Base-by-base conservation (phyloP, 2,888 invertebrate genomes). In the Monoplex corrugatus region DNA sequence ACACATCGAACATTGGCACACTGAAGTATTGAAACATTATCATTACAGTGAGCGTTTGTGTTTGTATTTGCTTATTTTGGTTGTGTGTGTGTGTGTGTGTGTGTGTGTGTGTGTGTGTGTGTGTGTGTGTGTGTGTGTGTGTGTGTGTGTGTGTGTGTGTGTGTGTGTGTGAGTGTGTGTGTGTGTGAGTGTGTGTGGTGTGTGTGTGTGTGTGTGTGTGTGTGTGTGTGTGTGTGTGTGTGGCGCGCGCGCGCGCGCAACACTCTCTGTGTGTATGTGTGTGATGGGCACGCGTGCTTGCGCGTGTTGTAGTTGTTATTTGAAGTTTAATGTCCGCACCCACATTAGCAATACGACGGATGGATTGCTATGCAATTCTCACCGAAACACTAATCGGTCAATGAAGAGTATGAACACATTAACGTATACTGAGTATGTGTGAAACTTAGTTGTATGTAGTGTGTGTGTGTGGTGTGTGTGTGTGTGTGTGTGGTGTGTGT, bases 401-500 rank as follows among this genome's bases (percentile, higher is more conserved):
- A 50, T 8, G 50, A 50, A n/a, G n/a, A n/a, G n/a, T n/a, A n/a
- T n/a, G n/a, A n/a, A n/a, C n/a, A n/a, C n/a, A n/a, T n/a, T n/a
- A n/a, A n/a, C n/a, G n/a, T n/a, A n/a, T n/a, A n/a, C n/a, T 1
- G 13, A 68, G 28, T 0, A 28, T 28, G 6, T 0, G 63, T 28
- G 63, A 28, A n/a, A 5, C 23, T 68, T 32, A 35, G 72, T 16
- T n/a, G n/a, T n/a, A n/a, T n/a, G n/a, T n/a, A n/a, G 38, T 13
- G 35, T n/a, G 35, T 32, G 75, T 32, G 32, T 83, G 43, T 35
- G 6, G 43, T 80, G 80, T 80, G 40, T 40, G 43, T 40, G 43
- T 80, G 80, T 80, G 80, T 80, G 80, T 80, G 80, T 80, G 80
- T 44, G 28, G 43, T 43, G 83, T 83, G 83, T 83, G 83, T 83